Evolutionary conservation across 1,140 invertebrate species (phyloP).

Genomic region (Drosophila oshimai): DNA sequence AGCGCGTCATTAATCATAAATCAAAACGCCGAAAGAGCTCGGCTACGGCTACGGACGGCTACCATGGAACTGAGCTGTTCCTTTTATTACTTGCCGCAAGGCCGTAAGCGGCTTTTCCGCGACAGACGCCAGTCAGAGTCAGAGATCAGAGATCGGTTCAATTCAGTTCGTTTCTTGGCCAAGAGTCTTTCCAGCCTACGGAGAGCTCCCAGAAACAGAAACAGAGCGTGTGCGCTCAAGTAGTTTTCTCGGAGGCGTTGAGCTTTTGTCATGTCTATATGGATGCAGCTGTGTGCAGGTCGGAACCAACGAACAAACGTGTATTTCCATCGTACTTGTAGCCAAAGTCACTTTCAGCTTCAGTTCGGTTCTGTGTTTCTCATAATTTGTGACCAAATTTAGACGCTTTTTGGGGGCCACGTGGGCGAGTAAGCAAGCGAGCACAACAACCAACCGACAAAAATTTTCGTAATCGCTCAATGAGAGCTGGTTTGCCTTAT

Average conservation of each 20-base stretch:
- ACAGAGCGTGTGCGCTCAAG: slow-evolving; percentile 48
- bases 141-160: slow-evolving; percentile 18
- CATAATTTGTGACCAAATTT: slow-evolving; percentile 80
- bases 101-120: slow-evolving; percentile 45
- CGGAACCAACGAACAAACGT: slow-evolving; percentile 7
- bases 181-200: slow-evolving; percentile 38
- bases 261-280: slow-evolving; percentile 41
- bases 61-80: slow-evolving; percentile 26
- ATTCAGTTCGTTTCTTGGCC: slow-evolving; percentile 39
- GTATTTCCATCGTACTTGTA: slow-evolving; percentile 74
- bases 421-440: slow-evolving; percentile 44
- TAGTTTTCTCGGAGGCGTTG: slow-evolving; percentile 64
- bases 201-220: slow-evolving; percentile 4
- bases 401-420: slow-evolving; percentile 54
- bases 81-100: slow-evolving; percentile 52
- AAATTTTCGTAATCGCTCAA: slow-evolving; percentile 55
- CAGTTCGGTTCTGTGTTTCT: slow-evolving; percentile 59
- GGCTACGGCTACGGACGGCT: too few relatives aligned
- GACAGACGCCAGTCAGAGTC: slow-evolving; percentile 61
- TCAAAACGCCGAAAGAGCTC: slow-evolving; percentile 53
- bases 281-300: slow-evolving; percentile 23
- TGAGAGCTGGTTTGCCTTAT: slow-evolving; percentile 56
- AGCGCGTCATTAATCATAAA: slow-evolving; percentile 74
- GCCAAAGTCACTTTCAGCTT: slow-evolving; percentile 80
- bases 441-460: slow-evolving; percentile 40